These are phyloP conservation scores for Macrotis lagotis DNA, from an alignment of 2,113 vertebrate species.

Conservation along the genomic window DNA sequence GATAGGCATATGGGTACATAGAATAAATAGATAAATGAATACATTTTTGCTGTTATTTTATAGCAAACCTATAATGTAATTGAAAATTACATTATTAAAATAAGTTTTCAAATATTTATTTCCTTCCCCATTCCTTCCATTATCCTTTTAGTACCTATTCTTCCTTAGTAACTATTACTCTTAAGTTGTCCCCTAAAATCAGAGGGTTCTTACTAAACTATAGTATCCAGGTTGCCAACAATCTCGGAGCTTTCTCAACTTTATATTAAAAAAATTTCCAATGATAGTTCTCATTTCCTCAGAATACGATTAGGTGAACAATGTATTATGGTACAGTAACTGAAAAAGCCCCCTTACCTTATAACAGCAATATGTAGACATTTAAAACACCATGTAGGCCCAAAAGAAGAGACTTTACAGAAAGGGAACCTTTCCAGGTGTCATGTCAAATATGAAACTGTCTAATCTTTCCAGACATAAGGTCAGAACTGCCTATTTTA, in stretches of 20 bases:
- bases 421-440: neutral
- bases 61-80: neutral
- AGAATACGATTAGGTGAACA: neutral
- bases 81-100: neutral
- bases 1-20: neutral
- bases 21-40: neutral
- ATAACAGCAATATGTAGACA: neutral
- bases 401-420: neutral
- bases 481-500: neutral
- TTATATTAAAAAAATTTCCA: neutral
- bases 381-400: neutral
- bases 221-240: neutral
- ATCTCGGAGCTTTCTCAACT: neutral
- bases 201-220: neutral
- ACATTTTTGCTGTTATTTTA: neutral
- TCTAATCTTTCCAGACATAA: neutral
- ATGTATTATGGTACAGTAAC: neutral
- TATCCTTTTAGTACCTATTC: neutral
- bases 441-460: neutral
- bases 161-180: neutral
- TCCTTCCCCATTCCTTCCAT: neutral
- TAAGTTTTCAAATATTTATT: neutral
- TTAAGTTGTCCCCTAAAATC: neutral
- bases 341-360: neutral
- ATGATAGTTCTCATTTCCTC: neutral